Evolutionary conservation across 92 coral and sea anemone species (phyloP).

Genomic region (Palythoa caribaeorum): DNA sequence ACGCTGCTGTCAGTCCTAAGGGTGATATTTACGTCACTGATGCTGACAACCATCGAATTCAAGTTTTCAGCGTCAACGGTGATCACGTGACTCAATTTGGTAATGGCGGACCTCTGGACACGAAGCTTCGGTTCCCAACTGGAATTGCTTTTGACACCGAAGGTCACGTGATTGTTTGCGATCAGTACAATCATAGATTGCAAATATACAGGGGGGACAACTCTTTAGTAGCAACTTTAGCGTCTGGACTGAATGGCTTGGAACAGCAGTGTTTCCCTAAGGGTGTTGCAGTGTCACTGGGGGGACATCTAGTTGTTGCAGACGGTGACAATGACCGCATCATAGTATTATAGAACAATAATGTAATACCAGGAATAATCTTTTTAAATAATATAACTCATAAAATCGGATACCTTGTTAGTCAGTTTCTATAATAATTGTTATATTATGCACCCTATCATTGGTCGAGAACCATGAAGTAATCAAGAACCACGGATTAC

Average conservation of each 20-base stretch:
- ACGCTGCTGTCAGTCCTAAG: slow-evolving; percentile 76
- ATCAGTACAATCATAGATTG: slow-evolving; percentile 95
- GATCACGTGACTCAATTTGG: slow-evolving; percentile 82
- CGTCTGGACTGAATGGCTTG: slow-evolving; percentile 79
- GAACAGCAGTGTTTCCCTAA: slow-evolving; percentile 89
- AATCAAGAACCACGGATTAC: too few species aligned
- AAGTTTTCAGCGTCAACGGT: slow-evolving; percentile 87
- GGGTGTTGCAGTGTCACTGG: slow-evolving; percentile 92
- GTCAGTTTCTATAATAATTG: too few species aligned
- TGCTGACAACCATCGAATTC: slow-evolving; percentile 92
- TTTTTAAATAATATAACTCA: neutral
- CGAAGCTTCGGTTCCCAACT: slow-evolving; percentile 92
- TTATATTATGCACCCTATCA: too few species aligned
- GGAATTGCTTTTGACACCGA: slow-evolving; percentile 94
- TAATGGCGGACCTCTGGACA: slow-evolving; percentile 43
- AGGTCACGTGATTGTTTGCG: slow-evolving; percentile 94
- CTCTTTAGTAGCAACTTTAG: slow-evolving; percentile 67
- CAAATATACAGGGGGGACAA: slow-evolving; percentile 85
- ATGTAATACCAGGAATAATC: neutral
- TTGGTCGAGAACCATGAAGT: too few species aligned
- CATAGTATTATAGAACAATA: slow-evolving; percentile 64
- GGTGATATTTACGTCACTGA: slow-evolving; percentile 94
- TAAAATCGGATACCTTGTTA: too few species aligned
- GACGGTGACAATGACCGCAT: slow-evolving; percentile 97
- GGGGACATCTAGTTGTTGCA: slow-evolving; percentile 88